Percentiles rank a stretch among this genome's conserved stretches.
phyloP scores from a whole-genome alignment of 1,140 invertebrate species.

The Zaprionus nigranus region DNA sequence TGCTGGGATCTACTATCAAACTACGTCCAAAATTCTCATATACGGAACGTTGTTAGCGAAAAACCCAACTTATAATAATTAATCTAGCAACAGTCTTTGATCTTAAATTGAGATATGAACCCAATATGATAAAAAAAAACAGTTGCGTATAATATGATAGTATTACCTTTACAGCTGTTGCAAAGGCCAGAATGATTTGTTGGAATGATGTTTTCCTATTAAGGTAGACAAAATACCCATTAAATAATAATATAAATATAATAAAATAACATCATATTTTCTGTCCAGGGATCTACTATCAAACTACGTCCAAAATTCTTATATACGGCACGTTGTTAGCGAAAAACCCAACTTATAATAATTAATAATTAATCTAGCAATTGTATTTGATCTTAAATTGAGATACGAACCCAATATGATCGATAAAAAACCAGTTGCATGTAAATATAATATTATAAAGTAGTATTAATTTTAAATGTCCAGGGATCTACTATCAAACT shows the following conservation, averaged over 20 bases:
- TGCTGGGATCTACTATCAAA: slow-evolving; percentile 70
- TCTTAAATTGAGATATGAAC: no score
- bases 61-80: slow-evolving; percentile 57
- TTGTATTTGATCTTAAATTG: background rate
- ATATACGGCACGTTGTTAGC: slow-evolving; percentile 64
- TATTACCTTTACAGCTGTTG: no score
- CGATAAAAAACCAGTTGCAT: background rate
- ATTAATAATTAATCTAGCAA: slow-evolving; percentile 36
- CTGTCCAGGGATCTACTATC: slow-evolving; percentile 64
- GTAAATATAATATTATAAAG: background rate
- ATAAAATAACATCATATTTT: slow-evolving; percentile 1
- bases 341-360: slow-evolving; percentile 58
- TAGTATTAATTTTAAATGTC: slow-evolving; percentile 20
- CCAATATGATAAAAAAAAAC: no score
- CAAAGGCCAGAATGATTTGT: no score
- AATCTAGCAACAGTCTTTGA: no score
- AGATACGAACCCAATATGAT: background rate
- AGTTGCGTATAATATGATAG: no score
- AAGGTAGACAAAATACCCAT: no score
- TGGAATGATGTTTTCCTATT: no score
- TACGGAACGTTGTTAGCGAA: slow-evolving; percentile 70
- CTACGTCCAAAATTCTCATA: slow-evolving; percentile 46
- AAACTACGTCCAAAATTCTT: slow-evolving; percentile 57
- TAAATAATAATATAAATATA: background rate
- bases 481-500: slow-evolving; percentile 71